Evolutionary conservation across 2,888 invertebrate species (phyloP).

Genomic region (Pyrocoelia pectoralis): DNA sequence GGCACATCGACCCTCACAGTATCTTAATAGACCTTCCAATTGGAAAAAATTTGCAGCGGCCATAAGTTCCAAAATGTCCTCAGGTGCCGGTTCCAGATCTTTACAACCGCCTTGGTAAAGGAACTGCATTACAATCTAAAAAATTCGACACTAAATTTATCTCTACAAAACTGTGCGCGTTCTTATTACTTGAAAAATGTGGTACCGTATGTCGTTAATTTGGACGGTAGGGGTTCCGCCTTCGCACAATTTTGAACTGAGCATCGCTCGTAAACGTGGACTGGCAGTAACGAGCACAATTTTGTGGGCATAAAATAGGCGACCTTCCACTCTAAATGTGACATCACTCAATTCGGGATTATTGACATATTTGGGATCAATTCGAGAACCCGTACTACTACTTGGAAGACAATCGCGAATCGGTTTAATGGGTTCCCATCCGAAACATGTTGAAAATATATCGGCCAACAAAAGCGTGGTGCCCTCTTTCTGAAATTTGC

Average conservation of each 20-base stretch:
- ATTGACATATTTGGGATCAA: constrained; percentile 93
- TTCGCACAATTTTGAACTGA: constrained; percentile 77
- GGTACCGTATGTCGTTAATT: constrained; percentile 91
- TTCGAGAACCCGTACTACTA: constrained; percentile 74
- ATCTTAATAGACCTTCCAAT: constrained; percentile 81
- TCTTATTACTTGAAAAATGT: constrained; percentile 82
- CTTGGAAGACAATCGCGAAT: constrained; percentile 74
- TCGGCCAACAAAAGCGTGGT: constrained; percentile 87
- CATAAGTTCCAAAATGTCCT: constrained; percentile 86
- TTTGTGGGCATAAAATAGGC: constrained; percentile 92
- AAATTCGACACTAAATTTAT: background rate
- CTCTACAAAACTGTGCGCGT: too few species aligned
- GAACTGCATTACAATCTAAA: constrained; percentile 90
- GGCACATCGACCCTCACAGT: constrained; percentile 87
- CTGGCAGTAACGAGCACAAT: constrained; percentile 93
- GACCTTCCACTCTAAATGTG: constrained; percentile 89
- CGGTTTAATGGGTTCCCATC: constrained; percentile 83
- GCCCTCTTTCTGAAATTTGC: constrained; percentile 78
- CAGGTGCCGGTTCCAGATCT: constrained; percentile 77
- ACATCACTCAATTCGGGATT: constrained; percentile 93
- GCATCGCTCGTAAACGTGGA: constrained; percentile 84
- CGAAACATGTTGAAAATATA: constrained; percentile 89
- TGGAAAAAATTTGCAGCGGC: constrained; percentile 94
- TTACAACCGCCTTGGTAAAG: constrained; percentile 89
- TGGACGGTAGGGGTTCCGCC: constrained; percentile 85